phyloP scores from a whole-genome alignment of 2,888 invertebrate genomes.

The Eupithecia inturbata region DNA sequence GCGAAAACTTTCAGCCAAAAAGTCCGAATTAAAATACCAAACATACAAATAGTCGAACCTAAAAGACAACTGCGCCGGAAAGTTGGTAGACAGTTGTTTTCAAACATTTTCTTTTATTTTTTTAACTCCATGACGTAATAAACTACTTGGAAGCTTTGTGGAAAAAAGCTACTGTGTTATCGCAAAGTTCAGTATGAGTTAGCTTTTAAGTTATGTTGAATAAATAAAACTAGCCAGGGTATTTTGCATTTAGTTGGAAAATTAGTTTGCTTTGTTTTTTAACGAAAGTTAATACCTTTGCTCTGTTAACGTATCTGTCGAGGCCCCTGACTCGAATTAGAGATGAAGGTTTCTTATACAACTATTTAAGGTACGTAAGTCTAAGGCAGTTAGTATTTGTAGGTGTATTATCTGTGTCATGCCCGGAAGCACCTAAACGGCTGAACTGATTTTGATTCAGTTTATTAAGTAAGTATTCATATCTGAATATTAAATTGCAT shows the following conservation, averaged over 20 bases:
- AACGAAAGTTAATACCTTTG: neutral
- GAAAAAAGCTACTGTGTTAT: conserved; percentile 41
- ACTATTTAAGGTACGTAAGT: neutral
- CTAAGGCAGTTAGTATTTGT: too few relatives aligned
- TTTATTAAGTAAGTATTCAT: too few relatives aligned
- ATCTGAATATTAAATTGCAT: too few relatives aligned
- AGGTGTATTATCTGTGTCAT: neutral
- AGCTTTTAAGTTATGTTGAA: conserved; percentile 46
- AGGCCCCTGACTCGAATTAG: neutral
- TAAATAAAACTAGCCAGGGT: neutral
- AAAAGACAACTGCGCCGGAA: conserved; percentile 35
- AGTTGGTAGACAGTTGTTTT: conserved; percentile 56
- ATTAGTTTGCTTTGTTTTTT: neutral
- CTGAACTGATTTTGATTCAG: neutral
- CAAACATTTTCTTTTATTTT: conserved; percentile 19
- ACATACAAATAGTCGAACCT: conserved; percentile 32
- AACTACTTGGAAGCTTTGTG: conserved; percentile 53
- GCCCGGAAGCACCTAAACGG: neutral
- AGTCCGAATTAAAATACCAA: conserved; percentile 33
- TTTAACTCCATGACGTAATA: conserved; percentile 55
- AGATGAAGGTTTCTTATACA: too few relatives aligned
- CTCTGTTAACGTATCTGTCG: neutral
- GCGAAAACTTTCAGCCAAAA: conserved; percentile 28
- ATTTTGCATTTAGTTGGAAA: conserved; percentile 4
- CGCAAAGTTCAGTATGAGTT: conserved; percentile 38